These are phyloP conservation scores for Pygoscelis antarcticus DNA, from an alignment of 2,113 vertebrate species.

Conservation along the genomic window DNA sequence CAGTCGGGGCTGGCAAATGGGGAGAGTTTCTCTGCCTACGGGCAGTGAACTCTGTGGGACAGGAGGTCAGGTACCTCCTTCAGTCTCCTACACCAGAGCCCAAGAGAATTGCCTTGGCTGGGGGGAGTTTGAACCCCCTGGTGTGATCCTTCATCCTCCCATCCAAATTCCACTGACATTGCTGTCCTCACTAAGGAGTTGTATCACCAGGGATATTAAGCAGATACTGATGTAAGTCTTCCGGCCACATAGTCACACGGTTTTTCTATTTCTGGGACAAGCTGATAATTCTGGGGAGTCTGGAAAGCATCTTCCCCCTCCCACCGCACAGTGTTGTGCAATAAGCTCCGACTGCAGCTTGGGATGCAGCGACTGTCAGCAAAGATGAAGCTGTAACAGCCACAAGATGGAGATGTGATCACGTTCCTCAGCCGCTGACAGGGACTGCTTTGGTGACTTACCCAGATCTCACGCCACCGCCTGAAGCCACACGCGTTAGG, in stretches of 20 bases:
- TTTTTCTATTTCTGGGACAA: background rate
- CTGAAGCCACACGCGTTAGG: accelerated
- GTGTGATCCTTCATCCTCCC: background rate
- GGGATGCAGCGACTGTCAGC: background rate
- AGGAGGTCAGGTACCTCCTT: background rate
- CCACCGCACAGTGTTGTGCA: background rate
- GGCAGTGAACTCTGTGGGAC: background rate
- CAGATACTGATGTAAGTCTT: background rate
- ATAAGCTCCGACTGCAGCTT: background rate
- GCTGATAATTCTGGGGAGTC: background rate
- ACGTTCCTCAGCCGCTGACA: accelerated
- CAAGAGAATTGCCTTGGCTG: background rate
- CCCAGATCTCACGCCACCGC: background rate
- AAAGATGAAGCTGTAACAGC: background rate
- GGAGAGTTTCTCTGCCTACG: background rate
- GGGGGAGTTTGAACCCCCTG: background rate
- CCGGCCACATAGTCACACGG: accelerated
- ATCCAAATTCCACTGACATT: background rate
- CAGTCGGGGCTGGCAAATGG: background rate
- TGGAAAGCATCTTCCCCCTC: background rate
- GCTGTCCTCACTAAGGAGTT: background rate
- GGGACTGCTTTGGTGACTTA: background rate
- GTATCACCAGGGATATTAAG: background rate
- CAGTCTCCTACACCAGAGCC: background rate
- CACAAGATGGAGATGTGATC: conserved; percentile 49